phyloP scores from a whole-genome alignment of 1,140 invertebrate genomes.

The Drepana arcuata region DNA sequence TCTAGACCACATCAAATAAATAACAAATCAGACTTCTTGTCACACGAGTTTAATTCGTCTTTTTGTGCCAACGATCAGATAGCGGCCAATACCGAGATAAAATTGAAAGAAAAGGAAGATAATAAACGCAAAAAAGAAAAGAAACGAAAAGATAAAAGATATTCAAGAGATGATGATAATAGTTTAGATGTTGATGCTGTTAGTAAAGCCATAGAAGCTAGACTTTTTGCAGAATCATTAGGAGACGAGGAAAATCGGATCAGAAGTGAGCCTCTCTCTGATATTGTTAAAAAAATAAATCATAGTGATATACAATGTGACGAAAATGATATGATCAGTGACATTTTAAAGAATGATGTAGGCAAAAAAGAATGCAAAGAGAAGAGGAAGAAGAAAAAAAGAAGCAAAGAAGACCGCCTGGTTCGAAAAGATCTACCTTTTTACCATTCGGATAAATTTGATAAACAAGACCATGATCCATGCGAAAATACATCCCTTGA shows the following conservation, averaged over 20 bases:
- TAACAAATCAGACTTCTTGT: slow-evolving; percentile 25
- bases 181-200: slow-evolving; percentile 85
- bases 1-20: slow-evolving; percentile 10
- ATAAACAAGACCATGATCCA: slow-evolving; percentile 26
- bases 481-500: slow-evolving; percentile 25
- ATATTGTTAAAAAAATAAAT: slow-evolving; percentile 40
- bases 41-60: slow-evolving; percentile 27
- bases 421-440: slow-evolving; percentile 79
- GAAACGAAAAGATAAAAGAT: slow-evolving; percentile 77
- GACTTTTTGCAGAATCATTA: slow-evolving; percentile 76
- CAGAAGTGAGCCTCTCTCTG: slow-evolving; percentile 45
- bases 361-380: slow-evolving; percentile 77
- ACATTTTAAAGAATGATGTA: slow-evolving; percentile 21
- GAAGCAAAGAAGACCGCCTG: slow-evolving; percentile 83
- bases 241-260: slow-evolving; percentile 40
- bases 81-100: slow-evolving; percentile 34
- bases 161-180: slow-evolving; percentile 78
- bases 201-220: slow-evolving; percentile 84
- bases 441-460: slow-evolving; percentile 67
- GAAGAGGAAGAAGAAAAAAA: slow-evolving; percentile 88
- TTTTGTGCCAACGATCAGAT: slow-evolving; percentile 20
- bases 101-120: slow-evolving; percentile 70
- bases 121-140: slow-evolving; percentile 77
- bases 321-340: too few species aligned
- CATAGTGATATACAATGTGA: too few species aligned